A percentile compares a stretch with the other conserved stretches of the same genome.
phyloP scores from a whole-genome alignment of 2,113 vertebrate species.

The Chiloscyllium plagiosum region DNA sequence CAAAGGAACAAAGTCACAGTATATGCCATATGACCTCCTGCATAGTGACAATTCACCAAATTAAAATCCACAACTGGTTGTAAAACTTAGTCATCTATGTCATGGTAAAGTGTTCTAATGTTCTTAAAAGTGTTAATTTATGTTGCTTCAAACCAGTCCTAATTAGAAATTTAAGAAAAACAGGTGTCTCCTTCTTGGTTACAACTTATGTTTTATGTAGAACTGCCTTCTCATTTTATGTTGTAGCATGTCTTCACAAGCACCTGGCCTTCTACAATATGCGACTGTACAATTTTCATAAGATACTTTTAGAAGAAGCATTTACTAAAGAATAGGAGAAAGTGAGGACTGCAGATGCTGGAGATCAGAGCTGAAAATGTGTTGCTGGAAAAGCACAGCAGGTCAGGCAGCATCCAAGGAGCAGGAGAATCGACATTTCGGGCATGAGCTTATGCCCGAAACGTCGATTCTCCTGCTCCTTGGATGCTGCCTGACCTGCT shows the following conservation, averaged over 20 bases:
- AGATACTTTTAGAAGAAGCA: background rate
- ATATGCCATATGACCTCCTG: background rate
- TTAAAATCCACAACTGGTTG: conserved; percentile 44
- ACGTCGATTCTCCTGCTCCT: too few species aligned
- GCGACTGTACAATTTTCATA: background rate
- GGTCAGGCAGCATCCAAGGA: too few species aligned
- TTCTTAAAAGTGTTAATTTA: conserved; percentile 49
- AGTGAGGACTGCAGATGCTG: too few species aligned
- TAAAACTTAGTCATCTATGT: conserved; percentile 51
- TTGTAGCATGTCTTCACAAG: background rate
- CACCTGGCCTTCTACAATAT: background rate
- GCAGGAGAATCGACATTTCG: too few species aligned
- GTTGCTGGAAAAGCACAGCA: too few species aligned
- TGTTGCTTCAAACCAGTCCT: conserved; percentile 46
- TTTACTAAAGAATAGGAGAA: background rate
- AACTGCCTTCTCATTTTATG: background rate
- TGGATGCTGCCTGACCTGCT: too few species aligned
- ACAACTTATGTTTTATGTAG: background rate
- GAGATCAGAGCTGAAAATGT: too few species aligned
- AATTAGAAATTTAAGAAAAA: conserved; percentile 45
- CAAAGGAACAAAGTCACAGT: background rate
- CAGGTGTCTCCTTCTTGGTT: conserved; percentile 41
- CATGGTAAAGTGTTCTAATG: conserved; percentile 48
- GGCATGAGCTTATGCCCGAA: too few species aligned
- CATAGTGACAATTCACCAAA: conserved; percentile 37